Base-by-base conservation (phyloP, 2,888 invertebrate species). In the Dasypolia templi region DNA sequence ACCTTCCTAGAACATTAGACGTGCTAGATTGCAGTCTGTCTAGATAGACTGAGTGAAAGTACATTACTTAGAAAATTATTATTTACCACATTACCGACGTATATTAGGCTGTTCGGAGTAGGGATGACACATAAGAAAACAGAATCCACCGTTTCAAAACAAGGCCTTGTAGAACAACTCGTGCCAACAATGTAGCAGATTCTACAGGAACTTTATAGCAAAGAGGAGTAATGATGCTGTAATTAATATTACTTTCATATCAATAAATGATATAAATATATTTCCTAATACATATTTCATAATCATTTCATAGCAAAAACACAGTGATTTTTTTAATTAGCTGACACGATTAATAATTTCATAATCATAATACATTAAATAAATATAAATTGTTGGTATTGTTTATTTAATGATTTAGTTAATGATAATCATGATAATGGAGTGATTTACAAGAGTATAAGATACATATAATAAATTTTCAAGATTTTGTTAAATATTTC, bases 1-100 rank as follows among this genome's bases (percentile, higher is more conserved):
- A 81, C 49, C 64, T 76, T 81, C 81, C 46, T 70, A 75, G 81
- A 85, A 82, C 49, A 81, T 84, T 75, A 72, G 71, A 62, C 83
- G 44, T 53, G 58, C 51, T 77, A 66, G 65, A 82, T 82, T 70
- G 44, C 58, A 82, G 53, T 56, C 32, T 58, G 64, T 32, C 39
- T 44, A 55, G 17, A 22, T 29, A 71, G 62, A 71, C 51, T 59
- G 26, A 67, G 85, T 82, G 85, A 82, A 85, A 82, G 78, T 85
- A 82, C 66, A 14, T 35, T 72, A 64, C 85, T 74, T 22, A 59
- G 73, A 69, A 82, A 82, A 77, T 71, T 26, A 77, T 73, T 82
- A 79, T 82, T 82, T 82, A 82, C 69, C 53, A 85, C 67, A 72
- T 14, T 61, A 29, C 6, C n/a, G 66, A 64, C 61, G 35, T 22